Percentiles rank a stretch among this genome's conserved stretches.
Evolutionary conservation across 2,113 vertebrate species (phyloP).

Genomic region (Noturus placidus): DNA sequence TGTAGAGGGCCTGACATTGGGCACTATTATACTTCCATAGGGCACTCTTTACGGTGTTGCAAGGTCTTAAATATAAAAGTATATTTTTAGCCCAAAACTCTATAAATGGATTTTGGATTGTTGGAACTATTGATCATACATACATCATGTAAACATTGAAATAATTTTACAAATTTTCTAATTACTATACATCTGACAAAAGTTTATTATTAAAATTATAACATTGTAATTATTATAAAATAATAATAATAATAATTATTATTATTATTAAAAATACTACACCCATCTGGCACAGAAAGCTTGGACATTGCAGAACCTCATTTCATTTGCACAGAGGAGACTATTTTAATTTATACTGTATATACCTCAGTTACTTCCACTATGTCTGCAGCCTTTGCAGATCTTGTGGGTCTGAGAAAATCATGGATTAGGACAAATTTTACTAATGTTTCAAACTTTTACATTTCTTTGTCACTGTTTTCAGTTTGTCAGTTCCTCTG

Average conservation of each 20-base stretch:
- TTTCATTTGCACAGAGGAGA: not conserved
- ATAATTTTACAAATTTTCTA: not conserved
- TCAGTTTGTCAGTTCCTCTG: not conserved
- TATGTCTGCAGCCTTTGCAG: not conserved
- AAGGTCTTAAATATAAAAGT: no score
- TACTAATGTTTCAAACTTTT: not conserved
- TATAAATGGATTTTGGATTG: no score
- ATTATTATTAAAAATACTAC: not conserved
- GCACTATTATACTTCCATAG: no score
- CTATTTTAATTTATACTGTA: not conserved
- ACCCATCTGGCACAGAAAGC: not conserved
- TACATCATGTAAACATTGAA: no score
- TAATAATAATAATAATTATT: not conserved
- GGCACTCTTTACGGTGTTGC: no score
- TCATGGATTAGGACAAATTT: not conserved
- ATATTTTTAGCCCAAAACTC: not conserved
- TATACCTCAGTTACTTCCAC: not conserved
- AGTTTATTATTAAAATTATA: not conserved
- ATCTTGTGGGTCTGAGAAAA: not conserved
- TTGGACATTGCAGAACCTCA: not conserved
- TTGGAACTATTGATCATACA: no score
- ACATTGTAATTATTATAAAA: not conserved
- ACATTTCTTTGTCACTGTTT: not conserved
- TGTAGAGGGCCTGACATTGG: no score
- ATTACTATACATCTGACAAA: not conserved